phyloP scores from a whole-genome alignment of 2,113 vertebrate species.

The Grantiella picta region DNA sequence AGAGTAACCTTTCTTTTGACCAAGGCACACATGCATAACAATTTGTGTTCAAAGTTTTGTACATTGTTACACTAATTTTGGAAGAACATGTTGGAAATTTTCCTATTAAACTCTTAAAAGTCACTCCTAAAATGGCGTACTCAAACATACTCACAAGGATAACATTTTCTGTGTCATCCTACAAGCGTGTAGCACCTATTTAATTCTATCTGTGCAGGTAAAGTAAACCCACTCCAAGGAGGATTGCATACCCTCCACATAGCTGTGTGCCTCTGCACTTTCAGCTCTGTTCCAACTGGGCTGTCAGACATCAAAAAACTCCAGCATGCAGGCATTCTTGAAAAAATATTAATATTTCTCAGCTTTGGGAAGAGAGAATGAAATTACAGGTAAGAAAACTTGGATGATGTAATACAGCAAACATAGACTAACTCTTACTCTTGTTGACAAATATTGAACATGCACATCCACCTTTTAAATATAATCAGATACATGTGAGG shows the following conservation, averaged over 20 bases:
- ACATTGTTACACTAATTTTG: background rate
- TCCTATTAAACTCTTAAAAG: background rate
- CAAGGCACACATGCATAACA: background rate
- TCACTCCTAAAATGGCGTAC: background rate
- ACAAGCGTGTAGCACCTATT: background rate
- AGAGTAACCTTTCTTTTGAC: background rate
- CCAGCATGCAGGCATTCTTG: background rate
- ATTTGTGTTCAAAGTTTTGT: background rate
- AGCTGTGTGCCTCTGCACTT: background rate
- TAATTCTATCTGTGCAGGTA: background rate
- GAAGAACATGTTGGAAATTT: background rate
- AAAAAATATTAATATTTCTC: background rate
- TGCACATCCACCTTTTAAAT: background rate
- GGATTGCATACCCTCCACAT: background rate
- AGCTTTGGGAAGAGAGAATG: background rate
- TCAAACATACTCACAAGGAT: background rate
- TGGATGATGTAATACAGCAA: background rate
- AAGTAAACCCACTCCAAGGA: background rate
- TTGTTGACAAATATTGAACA: background rate
- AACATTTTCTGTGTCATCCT: background rate
- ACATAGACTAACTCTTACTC: background rate
- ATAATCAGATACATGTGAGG: background rate
- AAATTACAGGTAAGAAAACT: background rate
- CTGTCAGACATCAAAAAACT: background rate
- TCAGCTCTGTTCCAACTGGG: background rate